Percentiles rank a stretch among this genome's conserved stretches.
These are phyloP conservation scores for Onchidella celtica DNA, from an alignment of 2,888 invertebrate genomes.

Conservation along the genomic window DNA sequence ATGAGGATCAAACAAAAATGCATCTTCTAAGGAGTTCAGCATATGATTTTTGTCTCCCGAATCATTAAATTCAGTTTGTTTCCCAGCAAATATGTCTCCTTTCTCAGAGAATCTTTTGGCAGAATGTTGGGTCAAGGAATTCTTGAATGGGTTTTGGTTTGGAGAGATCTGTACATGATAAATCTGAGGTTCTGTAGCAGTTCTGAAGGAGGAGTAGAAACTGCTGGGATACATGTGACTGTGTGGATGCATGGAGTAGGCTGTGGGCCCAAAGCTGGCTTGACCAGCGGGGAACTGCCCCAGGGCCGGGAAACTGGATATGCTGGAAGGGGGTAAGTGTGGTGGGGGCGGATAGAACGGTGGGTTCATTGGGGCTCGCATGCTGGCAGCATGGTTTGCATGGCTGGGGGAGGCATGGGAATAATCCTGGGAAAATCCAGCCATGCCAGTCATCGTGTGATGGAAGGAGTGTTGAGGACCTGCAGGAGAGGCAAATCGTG, in stretches of 20 bases:
- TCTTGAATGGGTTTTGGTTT: constrained; percentile 46
- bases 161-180: constrained; percentile 60
- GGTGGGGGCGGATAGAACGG: constrained; percentile 56
- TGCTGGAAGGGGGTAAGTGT: constrained; percentile 50
- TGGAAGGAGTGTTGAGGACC: constrained; percentile 51
- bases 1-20: too few relatives aligned
- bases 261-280: constrained; percentile 48
- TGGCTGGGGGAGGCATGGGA: constrained; percentile 53
- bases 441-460: constrained; percentile 49
- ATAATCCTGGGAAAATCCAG: constrained; percentile 46
- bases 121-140: background rate
- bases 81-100: background rate
- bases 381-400: constrained; percentile 49
- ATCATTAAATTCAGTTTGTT: background rate
- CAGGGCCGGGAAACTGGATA: constrained; percentile 58
- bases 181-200: constrained; percentile 60
- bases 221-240: constrained; percentile 54
- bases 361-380: constrained; percentile 49
- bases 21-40: too few relatives aligned
- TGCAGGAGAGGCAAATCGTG: background rate
- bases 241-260: constrained; percentile 49
- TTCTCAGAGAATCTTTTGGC: background rate
- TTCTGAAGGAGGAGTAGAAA: constrained; percentile 53
- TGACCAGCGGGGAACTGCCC: constrained; percentile 46
- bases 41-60: background rate